These are phyloP conservation scores for Mohoua ochrocephala DNA, from an alignment of 2,113 vertebrate species.

Conservation along the genomic window DNA sequence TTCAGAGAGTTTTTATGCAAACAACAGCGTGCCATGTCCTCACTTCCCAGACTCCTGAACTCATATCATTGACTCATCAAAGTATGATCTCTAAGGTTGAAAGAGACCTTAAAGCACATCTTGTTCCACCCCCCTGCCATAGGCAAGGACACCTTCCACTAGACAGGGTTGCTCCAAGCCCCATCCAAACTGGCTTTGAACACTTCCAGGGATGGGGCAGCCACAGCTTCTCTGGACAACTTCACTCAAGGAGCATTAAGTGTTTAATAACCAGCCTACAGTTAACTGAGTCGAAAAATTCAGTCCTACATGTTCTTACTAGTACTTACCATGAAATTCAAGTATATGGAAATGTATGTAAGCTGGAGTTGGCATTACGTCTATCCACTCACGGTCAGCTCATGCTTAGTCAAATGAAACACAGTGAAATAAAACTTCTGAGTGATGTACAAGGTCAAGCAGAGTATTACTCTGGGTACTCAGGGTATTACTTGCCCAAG, in stretches of 20 bases:
- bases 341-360: not conserved
- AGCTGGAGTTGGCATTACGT: not conserved
- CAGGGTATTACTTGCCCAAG: not conserved
- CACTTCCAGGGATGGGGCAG: not conserved
- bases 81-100: not conserved
- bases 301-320: not conserved
- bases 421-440: not conserved
- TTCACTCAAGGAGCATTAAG: not conserved
- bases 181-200: not conserved
- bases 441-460: not conserved
- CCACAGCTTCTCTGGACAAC: not conserved
- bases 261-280: not conserved
- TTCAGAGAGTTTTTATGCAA: not conserved
- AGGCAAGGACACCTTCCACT: not conserved
- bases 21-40: not conserved
- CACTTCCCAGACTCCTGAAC: not conserved
- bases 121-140: fast-evolving
- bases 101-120: not conserved
- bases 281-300: not conserved
- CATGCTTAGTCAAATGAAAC: not conserved
- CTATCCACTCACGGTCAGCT: not conserved
- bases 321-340: not conserved
- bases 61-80: not conserved
- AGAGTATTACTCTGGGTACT: not conserved
- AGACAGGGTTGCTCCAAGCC: not conserved